Evolutionary conservation across 1,140 invertebrate genomes (phyloP), one percentile per base, ranked within the genome.

Genomic region (Littorina saxatilis): DNA sequence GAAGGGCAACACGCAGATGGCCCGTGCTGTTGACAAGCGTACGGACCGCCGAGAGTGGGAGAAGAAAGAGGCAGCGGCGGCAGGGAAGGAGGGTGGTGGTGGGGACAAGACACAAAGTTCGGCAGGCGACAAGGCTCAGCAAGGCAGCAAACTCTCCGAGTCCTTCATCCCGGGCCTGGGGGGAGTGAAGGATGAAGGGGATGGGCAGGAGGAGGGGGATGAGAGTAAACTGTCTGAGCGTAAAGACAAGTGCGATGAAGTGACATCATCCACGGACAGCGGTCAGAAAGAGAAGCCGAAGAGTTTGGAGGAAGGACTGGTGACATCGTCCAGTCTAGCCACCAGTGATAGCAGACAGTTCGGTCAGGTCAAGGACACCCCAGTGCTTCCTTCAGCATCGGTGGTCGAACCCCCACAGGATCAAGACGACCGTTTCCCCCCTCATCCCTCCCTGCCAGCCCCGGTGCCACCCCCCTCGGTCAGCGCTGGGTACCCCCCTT

Each of bases 1-100:
- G 23, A 84, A 77, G 83, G 82, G 81, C n/a, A 82, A 74, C 82
- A 81, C 74, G 47, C 81, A 72, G 74, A 75, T 80, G 29, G 75
- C 70, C 37, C 74, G 72, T 63, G 79, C 68, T 55, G 76, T 78
- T 0, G 76, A 78, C 58, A 78, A 66, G 29, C 55, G 76, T 37
- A 78, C 76, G 4, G 76, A 76, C 35, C 66, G 40, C 66, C 68
- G 68, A 55, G 79, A 47, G 72, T 40, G 78, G 15, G 70, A 83
- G 63, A 79, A 75, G 11, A 52, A 77, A 29, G 79, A 79, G 35
- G 79, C 76, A 20, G 3, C 52, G 2, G 50, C 58, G 37, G 50
- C 81, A 79, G 37, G 43, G n/a, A 61, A 78, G 79, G 37, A 73
- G 61, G 72, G 83, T 35, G 58, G 66, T 58, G 77, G 84, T 66